Conservation (phyloP, 1,140 invertebrate species). For the Drosophila insularis region DNA sequence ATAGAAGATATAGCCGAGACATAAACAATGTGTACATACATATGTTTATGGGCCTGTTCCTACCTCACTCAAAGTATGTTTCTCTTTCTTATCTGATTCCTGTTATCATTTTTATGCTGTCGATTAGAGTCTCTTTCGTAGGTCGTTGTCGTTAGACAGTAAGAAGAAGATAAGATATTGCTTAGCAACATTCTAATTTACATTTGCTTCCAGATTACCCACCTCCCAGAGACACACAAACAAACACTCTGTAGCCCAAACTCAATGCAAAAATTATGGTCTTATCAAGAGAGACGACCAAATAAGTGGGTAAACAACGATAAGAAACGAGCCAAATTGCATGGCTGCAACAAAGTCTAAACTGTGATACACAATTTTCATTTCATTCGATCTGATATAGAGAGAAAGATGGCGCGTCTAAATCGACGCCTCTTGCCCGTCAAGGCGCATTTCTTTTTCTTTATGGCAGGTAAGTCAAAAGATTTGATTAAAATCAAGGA, state of each 20-base stretch:
- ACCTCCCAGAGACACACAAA: not conserved
- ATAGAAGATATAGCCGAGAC: not conserved
- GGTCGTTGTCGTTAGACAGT: too few species aligned
- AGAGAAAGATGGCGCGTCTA: slow-evolving; percentile 84
- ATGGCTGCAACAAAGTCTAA: too few species aligned
- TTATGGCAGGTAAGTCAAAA: slow-evolving; percentile 88
- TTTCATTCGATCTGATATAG: slow-evolving; percentile 10
- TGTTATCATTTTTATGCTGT: slow-evolving; percentile 34
- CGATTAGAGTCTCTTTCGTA: slow-evolving; percentile 26
- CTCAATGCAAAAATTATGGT: slow-evolving; percentile 45
- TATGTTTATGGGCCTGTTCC: slow-evolving; percentile 1
- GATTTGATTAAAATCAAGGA: not conserved
- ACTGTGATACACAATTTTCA: not conserved
- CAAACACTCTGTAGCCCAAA: not conserved
- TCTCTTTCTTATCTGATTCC: not conserved
- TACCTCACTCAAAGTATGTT: slow-evolving; percentile 3
- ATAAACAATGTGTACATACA: not conserved
- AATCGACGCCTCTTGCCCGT: slow-evolving; percentile 87
- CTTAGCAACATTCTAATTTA: slow-evolving; percentile 35
- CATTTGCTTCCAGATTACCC: slow-evolving; percentile 44
- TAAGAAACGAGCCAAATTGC: too few species aligned
- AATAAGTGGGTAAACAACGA: slow-evolving; percentile 18
- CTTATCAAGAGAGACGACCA: slow-evolving; percentile 31
- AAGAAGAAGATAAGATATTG: slow-evolving; percentile 37
- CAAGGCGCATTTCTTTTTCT: slow-evolving; percentile 92